Percentiles rank a stretch among this genome's conserved stretches.
Conservation (phyloP, 2,888 invertebrate species). For the Erebia aethiops region DNA sequence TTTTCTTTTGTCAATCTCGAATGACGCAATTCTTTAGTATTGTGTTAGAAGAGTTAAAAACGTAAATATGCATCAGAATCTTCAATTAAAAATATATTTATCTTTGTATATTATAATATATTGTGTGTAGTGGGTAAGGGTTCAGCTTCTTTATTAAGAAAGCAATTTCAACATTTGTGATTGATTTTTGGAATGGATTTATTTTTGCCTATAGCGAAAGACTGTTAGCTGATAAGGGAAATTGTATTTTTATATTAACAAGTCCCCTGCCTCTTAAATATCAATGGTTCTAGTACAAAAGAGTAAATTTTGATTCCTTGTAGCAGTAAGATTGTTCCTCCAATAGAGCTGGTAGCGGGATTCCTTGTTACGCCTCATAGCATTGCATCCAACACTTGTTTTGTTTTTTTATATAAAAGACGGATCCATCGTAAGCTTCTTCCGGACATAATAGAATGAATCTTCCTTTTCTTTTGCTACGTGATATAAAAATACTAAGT, state of each 20-base stretch:
- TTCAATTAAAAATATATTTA: too few relatives aligned
- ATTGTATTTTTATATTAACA: too few relatives aligned
- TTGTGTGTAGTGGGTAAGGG: too few relatives aligned
- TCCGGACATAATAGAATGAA: slow-evolving; percentile 30
- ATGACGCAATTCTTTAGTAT: too few relatives aligned
- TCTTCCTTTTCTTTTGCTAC: slow-evolving; percentile 27
- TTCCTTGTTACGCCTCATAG: slow-evolving; percentile 35
- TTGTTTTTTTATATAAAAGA: slow-evolving; percentile 35
- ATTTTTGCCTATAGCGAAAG: too few relatives aligned
- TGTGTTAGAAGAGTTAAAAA: too few relatives aligned
- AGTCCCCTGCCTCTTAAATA: not conserved
- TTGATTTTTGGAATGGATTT: too few relatives aligned
- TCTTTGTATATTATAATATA: too few relatives aligned
- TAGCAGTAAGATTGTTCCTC: slow-evolving; percentile 26
- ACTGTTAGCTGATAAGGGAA: too few relatives aligned
- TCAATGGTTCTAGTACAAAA: not conserved
- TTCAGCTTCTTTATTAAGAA: too few relatives aligned
- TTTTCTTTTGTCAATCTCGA: not conserved
- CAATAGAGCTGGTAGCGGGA: slow-evolving; percentile 29
- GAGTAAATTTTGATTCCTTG: slow-evolving; percentile 19
- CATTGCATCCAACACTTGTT: slow-evolving; percentile 36
- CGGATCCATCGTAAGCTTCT: slow-evolving; percentile 33
- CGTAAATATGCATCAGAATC: too few relatives aligned
- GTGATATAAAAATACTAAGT: slow-evolving; percentile 14
- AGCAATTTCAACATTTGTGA: too few relatives aligned